These are phyloP conservation scores for Brachylomia viminalis DNA, from an alignment of 2,888 invertebrate species.

Conservation along the genomic window DNA sequence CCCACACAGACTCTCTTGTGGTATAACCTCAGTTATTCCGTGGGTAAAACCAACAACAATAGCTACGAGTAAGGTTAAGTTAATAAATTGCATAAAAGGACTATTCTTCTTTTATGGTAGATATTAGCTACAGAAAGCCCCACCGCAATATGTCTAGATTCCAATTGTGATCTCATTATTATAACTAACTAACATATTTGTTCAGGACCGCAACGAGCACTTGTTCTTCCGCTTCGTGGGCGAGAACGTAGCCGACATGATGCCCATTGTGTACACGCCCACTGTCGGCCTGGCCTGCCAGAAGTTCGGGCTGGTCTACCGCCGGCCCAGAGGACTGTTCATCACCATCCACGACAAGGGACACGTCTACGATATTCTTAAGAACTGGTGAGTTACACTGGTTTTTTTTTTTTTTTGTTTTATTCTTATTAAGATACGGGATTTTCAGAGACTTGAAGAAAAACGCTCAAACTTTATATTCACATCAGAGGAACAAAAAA, in stretches of 20 bases:
- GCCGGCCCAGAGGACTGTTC: constrained; percentile 97
- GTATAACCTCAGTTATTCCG: neutral
- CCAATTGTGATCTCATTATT: neutral
- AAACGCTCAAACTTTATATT: neutral
- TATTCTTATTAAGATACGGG: neutral
- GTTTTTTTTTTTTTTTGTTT: neutral
- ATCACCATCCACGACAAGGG: constrained; percentile 99
- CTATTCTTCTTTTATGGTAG: neutral
- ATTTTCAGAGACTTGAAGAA: neutral
- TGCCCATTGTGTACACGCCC: constrained; percentile 99
- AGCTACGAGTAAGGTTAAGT: too few species aligned
- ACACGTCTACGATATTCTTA: constrained; percentile 97
- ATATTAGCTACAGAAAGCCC: neutral
- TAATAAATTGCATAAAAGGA: neutral
- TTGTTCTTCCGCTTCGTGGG: constrained; percentile 97
- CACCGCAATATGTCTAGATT: neutral
- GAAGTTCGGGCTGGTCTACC: constrained; percentile 97
- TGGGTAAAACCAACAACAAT: neutral
- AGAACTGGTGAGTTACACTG: constrained; percentile 94
- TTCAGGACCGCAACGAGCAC: constrained; percentile 98
- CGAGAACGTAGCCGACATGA: constrained; percentile 96
- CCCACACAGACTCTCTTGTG: neutral
- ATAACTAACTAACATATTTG: neutral
- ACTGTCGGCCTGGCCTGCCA: constrained; percentile 99
- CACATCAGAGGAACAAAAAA: neutral